phyloP scores from a whole-genome alignment of 2,888 invertebrate genomes.

The Ormyrus nitidulus region DNA sequence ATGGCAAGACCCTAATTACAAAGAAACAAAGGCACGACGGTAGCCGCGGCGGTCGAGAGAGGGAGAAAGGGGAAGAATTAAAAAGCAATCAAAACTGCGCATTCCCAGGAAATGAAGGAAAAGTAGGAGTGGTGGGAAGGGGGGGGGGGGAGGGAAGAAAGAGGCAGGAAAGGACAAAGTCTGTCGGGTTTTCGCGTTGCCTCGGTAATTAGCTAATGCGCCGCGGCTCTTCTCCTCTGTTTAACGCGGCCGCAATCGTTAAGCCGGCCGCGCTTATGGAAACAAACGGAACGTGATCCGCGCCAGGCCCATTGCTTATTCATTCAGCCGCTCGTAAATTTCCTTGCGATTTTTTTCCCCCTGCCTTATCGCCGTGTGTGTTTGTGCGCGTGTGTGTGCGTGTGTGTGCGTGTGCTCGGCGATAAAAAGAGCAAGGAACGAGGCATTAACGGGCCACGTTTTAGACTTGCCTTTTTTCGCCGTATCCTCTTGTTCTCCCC shows the following conservation, averaged over 20 bases:
- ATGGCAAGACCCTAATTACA: conserved; percentile 21
- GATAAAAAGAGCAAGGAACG: conserved; percentile 27
- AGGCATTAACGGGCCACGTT: conserved; percentile 42
- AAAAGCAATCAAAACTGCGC: conserved; percentile 18
- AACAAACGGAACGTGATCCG: conserved; percentile 21
- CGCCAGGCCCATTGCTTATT: not conserved
- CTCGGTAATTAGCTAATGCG: conserved; percentile 37
- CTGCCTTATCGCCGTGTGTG: not conserved
- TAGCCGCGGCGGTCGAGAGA: not conserved
- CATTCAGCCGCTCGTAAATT: not conserved
- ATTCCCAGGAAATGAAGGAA: not conserved
- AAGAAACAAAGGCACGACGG: not conserved
- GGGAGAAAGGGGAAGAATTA: not conserved
- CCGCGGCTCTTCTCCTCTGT: not conserved
- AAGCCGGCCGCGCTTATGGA: conserved; percentile 21
- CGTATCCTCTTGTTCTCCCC: conserved; percentile 8
- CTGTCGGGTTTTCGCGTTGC: not conserved
- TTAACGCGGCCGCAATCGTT: conserved; percentile 11
- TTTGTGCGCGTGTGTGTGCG: not conserved
- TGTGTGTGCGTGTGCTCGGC: not conserved
- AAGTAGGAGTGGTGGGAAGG: not conserved
- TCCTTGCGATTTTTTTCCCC: not conserved
- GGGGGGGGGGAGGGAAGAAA: not conserved
- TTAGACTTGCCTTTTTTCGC: conserved; percentile 45
- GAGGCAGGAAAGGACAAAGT: not conserved